Evolutionary conservation across 2,888 invertebrate genomes (phyloP), one percentile per base, ranked within the genome.

Genomic region (Nephrocerus scutellatus): DNA sequence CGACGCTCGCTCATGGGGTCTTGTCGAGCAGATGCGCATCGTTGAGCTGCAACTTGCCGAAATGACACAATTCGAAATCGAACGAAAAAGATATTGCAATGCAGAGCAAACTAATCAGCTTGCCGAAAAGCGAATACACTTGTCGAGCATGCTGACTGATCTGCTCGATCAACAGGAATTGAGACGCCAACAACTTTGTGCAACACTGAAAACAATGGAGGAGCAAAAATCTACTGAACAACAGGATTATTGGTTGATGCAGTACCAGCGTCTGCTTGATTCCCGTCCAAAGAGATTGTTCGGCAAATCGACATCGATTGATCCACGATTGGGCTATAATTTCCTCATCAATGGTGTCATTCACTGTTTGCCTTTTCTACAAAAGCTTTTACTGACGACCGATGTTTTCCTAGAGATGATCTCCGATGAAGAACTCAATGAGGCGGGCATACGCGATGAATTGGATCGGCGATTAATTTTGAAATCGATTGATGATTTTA

Each of bases 231-330:
- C 62, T 33, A 66, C 69, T 47, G 69, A 65, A 44, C 64, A 70
- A 3, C 68, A 73, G 51, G 78, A 79, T 56, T 84, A 82, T 62
- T 84, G 84, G 84, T 66, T 85, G 47, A 73, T 76, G 56, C 89
- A 89, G 63, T 91, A 88, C 63, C 90, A 91, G 63, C 76, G 79
- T 49, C 67, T 91, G 28, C 72, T 90, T 59, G 85, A 89, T 59
- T 76, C 77, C 19, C 76, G 82, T 50, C 88, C 89, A 16, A 75
- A 73, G 53, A 75, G 76, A 32, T 68, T 83, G 45, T 22, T 32
- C 15, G 65, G 79, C 20, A 74, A 77, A 55, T 71, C 77, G 36
- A 74, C 76, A 44, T 74, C 72, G 46, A 69, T 85, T 29, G 81
- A 84, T 59, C 82, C 82, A 13, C 57, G 69, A 34, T 68, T 85